Evolutionary conservation across 2,113 vertebrate genomes (phyloP), one percentile per base, ranked within the genome.

Genomic region (Leucopsar rothschildi): DNA sequence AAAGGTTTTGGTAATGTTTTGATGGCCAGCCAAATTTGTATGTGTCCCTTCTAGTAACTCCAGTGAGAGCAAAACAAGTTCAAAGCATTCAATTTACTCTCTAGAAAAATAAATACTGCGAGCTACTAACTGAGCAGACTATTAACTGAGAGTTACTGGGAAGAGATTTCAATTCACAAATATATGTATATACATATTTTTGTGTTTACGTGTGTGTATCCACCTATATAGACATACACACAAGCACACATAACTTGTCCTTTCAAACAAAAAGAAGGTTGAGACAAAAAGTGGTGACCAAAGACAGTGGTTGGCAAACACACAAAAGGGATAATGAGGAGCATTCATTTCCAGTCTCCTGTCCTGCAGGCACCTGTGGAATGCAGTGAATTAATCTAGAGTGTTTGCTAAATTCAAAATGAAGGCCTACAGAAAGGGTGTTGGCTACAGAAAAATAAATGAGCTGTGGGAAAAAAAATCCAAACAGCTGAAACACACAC

Each of bases 31-130:
- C 92, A 95, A 89, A 44, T 35, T 80, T 69, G 22, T 93, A 27
- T 60, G 29, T 50, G 29, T 71, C 92, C 87, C 82, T 92, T 78
- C 90, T 82, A 69, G 73, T 50, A 88, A 95, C 44, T 52, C 35
- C 75, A 85, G 78, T 29, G 77, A 95, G 73, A 97, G 60, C 63
- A 93, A 93, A 96, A 93, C 76, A 82, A 83, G 80, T 91, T 97
- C 93, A 94, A 94, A 96, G 83, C 47, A 55, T n/a, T 81, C 45
- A 29, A 40, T 82, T 85, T 63, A 61, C 50, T 82, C 71, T 65
- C 33, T 65, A 91, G 71, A 90, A 94, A 91, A 94, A 73, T 37
- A 93, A 91, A 92, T 81, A 75, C 60, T 86, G 37, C 15, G 76
- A 55, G 75, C 65, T 68, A 88, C 47, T 87, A 66, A 79, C 28